Base-by-base conservation (phyloP, 1,140 invertebrate genomes). In the Halyomorpha halys region DNA sequence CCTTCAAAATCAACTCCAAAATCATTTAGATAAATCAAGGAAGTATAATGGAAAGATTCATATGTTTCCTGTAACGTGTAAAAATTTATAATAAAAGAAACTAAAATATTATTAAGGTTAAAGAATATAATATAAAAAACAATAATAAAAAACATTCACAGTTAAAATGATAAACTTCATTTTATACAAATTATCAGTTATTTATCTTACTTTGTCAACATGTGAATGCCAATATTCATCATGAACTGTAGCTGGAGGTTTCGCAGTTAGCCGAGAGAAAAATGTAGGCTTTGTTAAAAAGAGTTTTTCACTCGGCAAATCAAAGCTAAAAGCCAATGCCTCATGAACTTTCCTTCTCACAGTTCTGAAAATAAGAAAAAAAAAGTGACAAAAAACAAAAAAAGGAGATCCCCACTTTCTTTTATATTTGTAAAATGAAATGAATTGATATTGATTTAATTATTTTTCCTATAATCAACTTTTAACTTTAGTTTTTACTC, bases 221-320 rank as follows among this genome's bases (percentile, higher is more conserved):
- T 91, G 89, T 44, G 83, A 78, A 77, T 90, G 87, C 89, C 90
- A 93, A 74, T 92, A 93, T 74, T 91, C 86, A 78, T 93, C 89
- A 73, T 91, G 87, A 45, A 82, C 70, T 1, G 85, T 89, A 69
- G 82, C 81, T 13, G 89, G 79, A 27, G 82, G 76, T 61, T 76
- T 78, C 65, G 82, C 76, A 45, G 83, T 89, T 64, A 93, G 83
- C 71, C 82, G 77, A 13, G 90, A 91, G 71, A 93, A 91, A 73
- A 92, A 94, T 53, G 88, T 90, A 44, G 90, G 90, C 72, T 87
- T 82, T 15, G 90, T 90, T 60, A 93, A 75, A 76, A 84, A 85
- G 61, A 93, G 77, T 71, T 80, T 81, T 62, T 81, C 76, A 15
- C 76, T 72, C 63, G 82, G 75, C 16, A 91, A 77, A 44, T 80